Evolutionary conservation across 2,888 invertebrate species (phyloP).

Genomic region (Tricholauxania praeusta): DNA sequence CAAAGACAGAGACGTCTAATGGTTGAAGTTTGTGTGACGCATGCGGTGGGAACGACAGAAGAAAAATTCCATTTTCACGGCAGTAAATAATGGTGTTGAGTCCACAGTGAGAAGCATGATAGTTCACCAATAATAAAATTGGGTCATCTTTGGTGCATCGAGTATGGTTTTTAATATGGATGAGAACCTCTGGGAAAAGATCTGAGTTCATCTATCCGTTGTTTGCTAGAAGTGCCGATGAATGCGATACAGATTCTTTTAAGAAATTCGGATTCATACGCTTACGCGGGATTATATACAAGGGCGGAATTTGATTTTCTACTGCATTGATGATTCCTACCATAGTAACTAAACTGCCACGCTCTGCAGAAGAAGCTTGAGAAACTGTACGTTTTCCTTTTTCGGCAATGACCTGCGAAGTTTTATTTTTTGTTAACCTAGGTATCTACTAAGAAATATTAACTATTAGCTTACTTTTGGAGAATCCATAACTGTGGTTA

Average conservation of each 20-base stretch:
- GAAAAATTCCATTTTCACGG: too few relatives aligned
- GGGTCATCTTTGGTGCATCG: constrained; percentile 9
- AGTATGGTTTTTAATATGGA: background rate
- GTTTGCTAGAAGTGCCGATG: background rate
- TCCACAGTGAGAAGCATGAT: background rate
- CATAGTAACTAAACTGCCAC: constrained; percentile 19
- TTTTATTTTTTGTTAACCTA: constrained; percentile 2
- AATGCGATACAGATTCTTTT: background rate
- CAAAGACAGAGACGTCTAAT: too few relatives aligned
- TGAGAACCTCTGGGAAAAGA: background rate
- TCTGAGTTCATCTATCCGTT: constrained; percentile 5
- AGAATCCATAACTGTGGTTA: constrained; percentile 25
- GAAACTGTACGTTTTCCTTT: constrained; percentile 28
- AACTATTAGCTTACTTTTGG: background rate
- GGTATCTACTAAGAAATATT: background rate
- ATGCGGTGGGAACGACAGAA: too few relatives aligned
- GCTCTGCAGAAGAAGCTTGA: constrained; percentile 20
- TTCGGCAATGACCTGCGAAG: constrained; percentile 27
- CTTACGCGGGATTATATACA: background rate
- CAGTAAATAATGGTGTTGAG: too few relatives aligned
- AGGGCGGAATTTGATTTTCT: background rate
- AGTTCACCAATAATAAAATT: background rate
- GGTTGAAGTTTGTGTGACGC: too few relatives aligned
- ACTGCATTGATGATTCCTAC: constrained; percentile 24
- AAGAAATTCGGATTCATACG: background rate